Evolutionary conservation across 1,140 invertebrate genomes (phyloP), one percentile per base, ranked within the genome.

Genomic region (Leguminivora glycinivorella): DNA sequence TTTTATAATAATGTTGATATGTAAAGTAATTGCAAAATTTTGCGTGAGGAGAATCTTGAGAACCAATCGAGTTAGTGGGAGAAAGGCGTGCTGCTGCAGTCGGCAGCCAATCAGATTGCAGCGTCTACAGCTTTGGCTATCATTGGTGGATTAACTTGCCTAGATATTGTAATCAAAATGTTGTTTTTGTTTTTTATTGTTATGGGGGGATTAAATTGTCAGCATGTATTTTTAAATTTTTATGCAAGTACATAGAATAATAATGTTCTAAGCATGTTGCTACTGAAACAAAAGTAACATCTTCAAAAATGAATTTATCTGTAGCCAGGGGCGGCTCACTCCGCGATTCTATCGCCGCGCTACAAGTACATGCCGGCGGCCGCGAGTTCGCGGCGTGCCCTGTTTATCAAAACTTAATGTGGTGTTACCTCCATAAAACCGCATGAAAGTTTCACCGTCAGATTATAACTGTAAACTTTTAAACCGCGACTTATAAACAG

Each of bases 1-100:
- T 52, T 52, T 52, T 52, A 19, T 52, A 52, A 52, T 52, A 52
- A 22, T 4, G 17, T n/a, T 22, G 14, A 52, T 52, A 52, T 52
- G 47, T 17, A 52, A 52, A 52, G 47, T 52, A 22, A 52, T 19
- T 52, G 47, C 47, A 17, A 52, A 52, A 52, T 52, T 52, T 52
- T 22, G 22, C 47, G n/a, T 1, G 5, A 17, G 47, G 5, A 0
- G 47, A 52, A 52, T 19, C 47, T 52, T 9, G 6, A 9, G 14
- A 17, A 52, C 47, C 47, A 52, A 14, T 52, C n/a, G 17, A 52
- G 47, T n/a, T 19, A 52, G 47, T 19, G 47, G 47, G 47, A 52
- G 47, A 52, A 52, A 52, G 47, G 47, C 43, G 43, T 52, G 19
- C 47, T 19, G 19, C 43, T 52, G 43, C 43, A 52, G 43, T 52